Evolutionary conservation across 2,888 invertebrate species (phyloP), one percentile per base, ranked within the genome.

Genomic region (Limnephilus marmoratus): DNA sequence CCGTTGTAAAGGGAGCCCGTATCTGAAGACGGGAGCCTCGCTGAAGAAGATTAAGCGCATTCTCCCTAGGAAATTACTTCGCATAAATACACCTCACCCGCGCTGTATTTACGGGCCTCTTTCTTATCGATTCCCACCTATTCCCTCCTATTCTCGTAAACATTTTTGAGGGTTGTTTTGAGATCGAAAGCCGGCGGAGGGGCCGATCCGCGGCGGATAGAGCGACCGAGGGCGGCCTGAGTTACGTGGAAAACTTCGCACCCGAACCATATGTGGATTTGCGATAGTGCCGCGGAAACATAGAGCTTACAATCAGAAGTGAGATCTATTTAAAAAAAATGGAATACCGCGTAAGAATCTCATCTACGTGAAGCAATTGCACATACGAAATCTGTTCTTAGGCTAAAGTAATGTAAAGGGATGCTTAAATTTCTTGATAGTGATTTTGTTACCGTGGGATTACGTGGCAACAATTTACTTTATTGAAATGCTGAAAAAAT

Each of bases 131-230:
- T 91, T 83, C 81, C 37, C 41, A 68, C 49, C 88, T 49, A 49
- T 49, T 49, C 49, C 15, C 49, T 83, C n/a, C 53, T 49, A 29
- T n/a, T 81, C 90, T 90, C 81, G 90, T 87, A 90, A 81, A 81
- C 45, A 81, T 81, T 81, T 90, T 81, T 41, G 80, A 45, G 90
- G 90, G 90, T 81, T 81, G 90, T 90, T 90, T 89, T 90, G 24
- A 29, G 41, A 45, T 29, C 29, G 45, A 29, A 41, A 81, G 68
- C 34, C n/a, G 41, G 80, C 31, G 31, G 91, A 81, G 34, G 90
- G 90, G 86, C n/a, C 86, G 91, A 91, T 85, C 81, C 68, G 34
- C 85, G 86, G 86, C 81, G 86, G 91, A 91, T 91, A 86, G 85
- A 85, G 82, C 41, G 49, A 91, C 86, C 86, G 31, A 15, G 85